A percentile compares a stretch with the other conserved stretches of the same genome.
phyloP scores from a whole-genome alignment of 2,797 vertebrate species.

The Mallotus villosus region DNA sequence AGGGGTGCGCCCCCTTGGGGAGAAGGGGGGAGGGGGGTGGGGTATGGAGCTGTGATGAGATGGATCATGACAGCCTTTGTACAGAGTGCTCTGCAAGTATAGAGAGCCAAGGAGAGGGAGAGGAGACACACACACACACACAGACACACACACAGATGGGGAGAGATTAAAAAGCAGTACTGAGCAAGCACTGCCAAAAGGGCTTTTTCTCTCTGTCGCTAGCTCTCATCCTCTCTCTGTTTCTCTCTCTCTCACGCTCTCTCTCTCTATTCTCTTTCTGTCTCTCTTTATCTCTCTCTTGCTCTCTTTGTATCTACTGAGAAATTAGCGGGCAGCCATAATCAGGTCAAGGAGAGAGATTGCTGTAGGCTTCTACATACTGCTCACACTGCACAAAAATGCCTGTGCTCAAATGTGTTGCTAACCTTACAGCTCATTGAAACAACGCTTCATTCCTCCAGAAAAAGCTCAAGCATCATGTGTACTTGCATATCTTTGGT shows the following conservation, averaged over 20 bases:
- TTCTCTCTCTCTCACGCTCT: not conserved
- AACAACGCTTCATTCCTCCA: no score
- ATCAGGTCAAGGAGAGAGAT: slow-evolving; percentile 56
- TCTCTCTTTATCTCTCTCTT: not conserved
- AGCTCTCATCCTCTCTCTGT: not conserved
- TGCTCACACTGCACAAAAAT: not conserved
- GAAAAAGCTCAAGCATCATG: no score
- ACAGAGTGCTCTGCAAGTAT: slow-evolving; percentile 55
- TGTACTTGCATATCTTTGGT: no score
- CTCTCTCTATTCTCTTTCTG: not conserved
- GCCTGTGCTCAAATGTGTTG: no score
- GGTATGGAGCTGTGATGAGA: slow-evolving; percentile 56
- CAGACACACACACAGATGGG: not conserved
- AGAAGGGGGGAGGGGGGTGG: slow-evolving; percentile 30
- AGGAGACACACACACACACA: slow-evolving; percentile 3
- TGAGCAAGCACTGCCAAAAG: slow-evolving; percentile 46
- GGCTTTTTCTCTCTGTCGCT: slow-evolving; percentile 6
- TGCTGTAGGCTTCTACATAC: slow-evolving; percentile 4
- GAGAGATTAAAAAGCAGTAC: slow-evolving; percentile 17
- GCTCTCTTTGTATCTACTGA: slow-evolving; percentile 42
- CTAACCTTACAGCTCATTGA: no score
- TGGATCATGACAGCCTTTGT: slow-evolving; percentile 61
- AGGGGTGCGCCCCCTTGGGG: slow-evolving; percentile 42
- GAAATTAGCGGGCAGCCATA: slow-evolving; percentile 39
- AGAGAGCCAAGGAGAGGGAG: slow-evolving; percentile 26